Base-by-base conservation (phyloP, 1,140 invertebrate species). In the Ceratosolen fusciceps region DNA sequence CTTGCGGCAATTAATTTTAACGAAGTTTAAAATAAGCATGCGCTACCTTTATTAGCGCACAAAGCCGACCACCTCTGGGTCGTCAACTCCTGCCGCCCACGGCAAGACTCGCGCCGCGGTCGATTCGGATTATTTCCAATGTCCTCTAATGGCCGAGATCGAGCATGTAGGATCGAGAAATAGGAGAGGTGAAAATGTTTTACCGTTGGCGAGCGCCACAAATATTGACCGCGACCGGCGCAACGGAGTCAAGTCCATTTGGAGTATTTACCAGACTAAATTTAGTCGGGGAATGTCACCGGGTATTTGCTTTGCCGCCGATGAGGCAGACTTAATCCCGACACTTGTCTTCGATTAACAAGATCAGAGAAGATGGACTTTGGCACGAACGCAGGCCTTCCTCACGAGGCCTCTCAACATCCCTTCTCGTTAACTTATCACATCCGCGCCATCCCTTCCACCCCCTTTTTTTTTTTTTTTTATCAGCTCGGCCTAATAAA, bases 191-290 rank as follows among this genome's bases (percentile, higher is more conserved):
- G 8, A 71, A 71, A 71, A 71, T 71, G 2, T 26, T 8, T 24
- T 49, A 29, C 10, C 4, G 9, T 7, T 21, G 0, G 24, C 16
- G 0, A 49, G 49, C 47, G 47, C 7, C 31, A 37, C 62, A 49
- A 67, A 65, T 65, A 68, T 76, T 77, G 75, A 62, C 75, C 49
- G 34, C 62, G 16, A 37, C 62, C 74, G 62, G 43, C 37, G 21
- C 4, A 24, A 21, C 47, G 39, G 34, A 43, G 70, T 74, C 73
- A 60, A 70, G 73, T 29, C 73, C 79, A 80, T 80, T 75, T 75
- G 37, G 65, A 80, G 79, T 62, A 34, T 75, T 60, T 47, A 58
- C 56, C 54, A 12, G 29, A 74, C 73, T 80, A 80, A 80, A 60
- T 75, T 80, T 80, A 75, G 65, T 60, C n/a, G 21, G 72, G 60